Percentiles rank a stretch among this genome's conserved stretches.
Conservation (phyloP, 2,113 vertebrate genomes). For the Agapornis roseicollis region DNA sequence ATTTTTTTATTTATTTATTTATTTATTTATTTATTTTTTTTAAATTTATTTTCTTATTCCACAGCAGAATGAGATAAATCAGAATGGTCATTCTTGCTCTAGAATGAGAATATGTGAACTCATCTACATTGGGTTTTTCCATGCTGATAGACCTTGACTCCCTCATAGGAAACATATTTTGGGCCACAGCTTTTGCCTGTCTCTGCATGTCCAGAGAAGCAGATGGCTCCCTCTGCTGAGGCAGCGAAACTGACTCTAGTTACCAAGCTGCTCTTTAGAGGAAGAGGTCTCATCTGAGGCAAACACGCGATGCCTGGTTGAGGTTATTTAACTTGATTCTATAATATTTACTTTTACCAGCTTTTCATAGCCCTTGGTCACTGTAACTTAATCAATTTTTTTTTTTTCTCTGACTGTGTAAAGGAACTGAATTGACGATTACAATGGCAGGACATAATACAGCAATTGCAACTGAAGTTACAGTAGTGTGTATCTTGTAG, state of each 20-base stretch:
- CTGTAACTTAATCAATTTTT: not conserved
- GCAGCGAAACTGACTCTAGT: not conserved
- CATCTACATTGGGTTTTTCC: not conserved
- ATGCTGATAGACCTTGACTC: not conserved
- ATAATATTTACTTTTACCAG: not conserved
- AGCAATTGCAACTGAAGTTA: not conserved
- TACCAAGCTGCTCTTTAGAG: not conserved
- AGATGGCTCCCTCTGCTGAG: not conserved
- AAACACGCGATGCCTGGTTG: fast-evolving
- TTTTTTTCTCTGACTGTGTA: not conserved
- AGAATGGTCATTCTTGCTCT: not conserved
- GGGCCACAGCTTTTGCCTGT: not conserved
- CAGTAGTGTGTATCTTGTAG: not conserved
- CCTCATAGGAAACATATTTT: not conserved
- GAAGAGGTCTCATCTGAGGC: not conserved
- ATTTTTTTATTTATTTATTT: not conserved
- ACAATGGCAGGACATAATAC: not conserved
- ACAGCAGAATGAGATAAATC: not conserved
- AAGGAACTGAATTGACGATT: not conserved
- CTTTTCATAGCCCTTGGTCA: not conserved
- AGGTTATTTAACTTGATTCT: not conserved
- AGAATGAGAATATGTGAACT: not conserved
- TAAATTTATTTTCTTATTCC: not conserved
- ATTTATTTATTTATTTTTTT: not conserved
- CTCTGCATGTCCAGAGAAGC: not conserved